Conservation (phyloP, 2,113 vertebrate species). For the Phylloscopus trochiloides region DNA sequence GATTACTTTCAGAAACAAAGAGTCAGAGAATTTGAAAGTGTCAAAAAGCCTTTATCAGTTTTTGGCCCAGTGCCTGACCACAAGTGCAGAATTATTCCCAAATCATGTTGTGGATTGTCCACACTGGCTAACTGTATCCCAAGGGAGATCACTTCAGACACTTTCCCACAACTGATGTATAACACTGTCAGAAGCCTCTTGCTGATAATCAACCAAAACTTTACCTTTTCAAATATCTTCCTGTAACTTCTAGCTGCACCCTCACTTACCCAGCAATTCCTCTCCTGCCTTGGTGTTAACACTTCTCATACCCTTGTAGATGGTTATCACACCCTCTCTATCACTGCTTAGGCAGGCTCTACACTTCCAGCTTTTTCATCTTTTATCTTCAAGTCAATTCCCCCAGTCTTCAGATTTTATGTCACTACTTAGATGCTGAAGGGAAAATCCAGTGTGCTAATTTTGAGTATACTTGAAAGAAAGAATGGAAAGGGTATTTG, state of each 20-base stretch:
- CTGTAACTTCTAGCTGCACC: not conserved
- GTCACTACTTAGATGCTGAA: not conserved
- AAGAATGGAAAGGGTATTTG: not conserved
- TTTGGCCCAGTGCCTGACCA: not conserved
- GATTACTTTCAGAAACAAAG: not conserved
- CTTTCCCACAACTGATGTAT: not conserved
- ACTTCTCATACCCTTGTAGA: slow-evolving; percentile 29
- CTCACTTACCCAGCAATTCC: not conserved
- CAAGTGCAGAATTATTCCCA: not conserved
- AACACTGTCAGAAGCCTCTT: not conserved
- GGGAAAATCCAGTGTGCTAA: not conserved
- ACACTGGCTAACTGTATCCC: not conserved
- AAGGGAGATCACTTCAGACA: not conserved
- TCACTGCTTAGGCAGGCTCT: not conserved
- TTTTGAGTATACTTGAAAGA: not conserved
- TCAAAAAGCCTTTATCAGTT: not conserved
- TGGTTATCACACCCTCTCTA: slow-evolving; percentile 26
- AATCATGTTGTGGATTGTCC: not conserved
- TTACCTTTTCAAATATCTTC: slow-evolving; percentile 1
- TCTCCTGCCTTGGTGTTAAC: slow-evolving; percentile 9
- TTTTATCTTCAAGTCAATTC: not conserved
- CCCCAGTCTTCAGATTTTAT: not conserved
- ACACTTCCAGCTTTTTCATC: not conserved
- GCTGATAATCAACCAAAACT: slow-evolving; percentile 16
- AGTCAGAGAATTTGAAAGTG: not conserved